Base-by-base conservation (phyloP, 2,797 vertebrate species). In the Molossus alvarezi region DNA sequence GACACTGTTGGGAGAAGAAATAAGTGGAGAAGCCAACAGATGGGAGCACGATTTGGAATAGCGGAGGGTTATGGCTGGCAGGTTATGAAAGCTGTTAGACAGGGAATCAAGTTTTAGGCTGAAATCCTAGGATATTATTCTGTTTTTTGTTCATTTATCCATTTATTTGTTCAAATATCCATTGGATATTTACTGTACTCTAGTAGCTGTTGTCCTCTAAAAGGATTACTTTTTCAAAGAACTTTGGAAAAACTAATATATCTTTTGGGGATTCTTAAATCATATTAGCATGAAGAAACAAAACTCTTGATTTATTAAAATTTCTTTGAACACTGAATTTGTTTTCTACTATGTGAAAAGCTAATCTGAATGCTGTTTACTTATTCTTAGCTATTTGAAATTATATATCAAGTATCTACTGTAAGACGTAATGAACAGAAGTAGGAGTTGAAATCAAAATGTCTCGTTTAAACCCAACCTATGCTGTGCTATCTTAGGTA, bases 291-390 rank as follows among this genome's bases (percentile, higher is more conserved):
- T 33, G 60, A 77, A 95, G 23, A 91, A 37, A 18, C 14, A 87
- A 89, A 92, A 20, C 10, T 65, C 25, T 80, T 80, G 13, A 88
- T 51, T 89, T 97, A 88, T 45, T 79, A 87, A 89, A 96, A 80
- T 58, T 15, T 45, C 41, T 95, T 95, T 55, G 1, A 92, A 18
- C 51, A 55, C 17, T 53, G 80, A 76, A 80, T 53, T 91, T 92
- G 77, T 23, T 94, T 91, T 64, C 53, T 93, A 48, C 53, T 87
- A 3, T 25, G 37, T 72, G 25, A 72, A 94, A 85, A 72, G 45
- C 14, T 55, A 60, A 79, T 75, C 2, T 73, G 82, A 92, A 86
- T 89, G 64, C 3, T 18, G 91, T 97, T 95, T 67, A 15, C 3
- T 87, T 94, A 67, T 41, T 77, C 25, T 81, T 79, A 69, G 62